Evolutionary conservation across 2,888 invertebrate species (phyloP), one percentile per base, ranked within the genome.

Genomic region (Perdita meconis): DNA sequence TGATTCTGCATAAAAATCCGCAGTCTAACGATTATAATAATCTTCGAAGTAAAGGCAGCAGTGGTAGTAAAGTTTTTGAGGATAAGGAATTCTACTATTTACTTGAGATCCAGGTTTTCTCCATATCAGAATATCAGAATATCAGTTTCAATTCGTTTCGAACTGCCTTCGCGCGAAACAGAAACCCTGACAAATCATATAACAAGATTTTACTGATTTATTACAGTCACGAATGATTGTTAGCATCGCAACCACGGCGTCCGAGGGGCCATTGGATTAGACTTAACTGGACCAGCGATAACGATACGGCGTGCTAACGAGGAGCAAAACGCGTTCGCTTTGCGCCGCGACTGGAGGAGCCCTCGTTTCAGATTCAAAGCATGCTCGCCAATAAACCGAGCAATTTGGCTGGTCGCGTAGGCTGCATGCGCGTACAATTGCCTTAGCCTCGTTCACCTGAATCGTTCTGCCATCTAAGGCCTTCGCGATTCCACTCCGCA

Each of bases 371-470:
- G 70, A 84, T 84, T 84, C 84, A 63, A 63, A 66, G 72, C 80
- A 76, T 78, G 78, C 75, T 19, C 60, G 66, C 57, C 81, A 67
- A 67, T 75, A 80, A 83, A 84, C 75, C 68, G 80, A 73, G 80
- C 80, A 80, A 84, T 82, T 80, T 80, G 63, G 75, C 76, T 68
- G 57, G 70, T 51, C 67, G 42, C 57, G 36, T 63, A 19, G 47
- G 55, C 53, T 51, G 68, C 76, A 77, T 72, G 79, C 77, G 79
- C 77, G 81, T 79, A 59, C 71, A 81, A 83, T 84, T 76, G 71
- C 68, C 77, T 47, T 65, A 67, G 61, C 55, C 50, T 71, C 38
- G 44, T 79, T 40, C 71, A 69, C 64, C 64, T 59, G 82, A 70
- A 72, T 74, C 60, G 66, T 26, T 47, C 53, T 24, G 44, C 67